Base-by-base conservation (phyloP, 2,113 vertebrate species). In the Brachyhypopomus gauderio region DNA sequence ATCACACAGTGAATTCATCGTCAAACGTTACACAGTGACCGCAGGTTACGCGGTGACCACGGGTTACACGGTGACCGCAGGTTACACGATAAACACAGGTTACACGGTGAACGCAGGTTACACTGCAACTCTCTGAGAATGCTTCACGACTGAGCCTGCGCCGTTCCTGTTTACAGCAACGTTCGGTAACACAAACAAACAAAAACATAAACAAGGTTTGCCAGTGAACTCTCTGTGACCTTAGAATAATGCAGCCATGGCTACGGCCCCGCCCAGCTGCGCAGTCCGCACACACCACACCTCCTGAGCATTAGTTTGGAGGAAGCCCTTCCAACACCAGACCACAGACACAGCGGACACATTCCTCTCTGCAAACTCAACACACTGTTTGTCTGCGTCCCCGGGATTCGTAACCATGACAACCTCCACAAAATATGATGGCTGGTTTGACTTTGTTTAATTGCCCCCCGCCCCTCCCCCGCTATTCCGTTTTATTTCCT, bases 361-460 rank as follows among this genome's bases (percentile, higher is more conserved):
- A 92, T 93, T 93, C 91, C 91, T 92, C 88, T 84, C 86, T 9
- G 77, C 89, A 85, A 90, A 91, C 91, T 90, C 91, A 88, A 88
- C 87, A 89, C 88, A 87, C 83, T 91, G 90, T 92, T 93, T 92
- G 91, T 92, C 91, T 89, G 90, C 90, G 90, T 92, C 90, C 86
- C 84, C 86, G 85, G 85, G 89, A 88, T 89, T 83, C 76, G 90
- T 93, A 86, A 77, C 91, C 89, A 90, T 85, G 87, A 89, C 88
- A 92, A 93, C 91, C 75, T 85, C 83, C 82, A 88, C 87, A 90
- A 91, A 92, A 91, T 91, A 93, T 86, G 87, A 86, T 83, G 88
- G 87, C 85, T 87, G 83, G 87, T 89, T 92, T 84, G 85, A 90
- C 88, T 90, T 82, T 88, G 88, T 89, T 91, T 88, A 88, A 90